Base-by-base conservation (phyloP, 2,797 vertebrate species). In the Perodicticus potto region DNA sequence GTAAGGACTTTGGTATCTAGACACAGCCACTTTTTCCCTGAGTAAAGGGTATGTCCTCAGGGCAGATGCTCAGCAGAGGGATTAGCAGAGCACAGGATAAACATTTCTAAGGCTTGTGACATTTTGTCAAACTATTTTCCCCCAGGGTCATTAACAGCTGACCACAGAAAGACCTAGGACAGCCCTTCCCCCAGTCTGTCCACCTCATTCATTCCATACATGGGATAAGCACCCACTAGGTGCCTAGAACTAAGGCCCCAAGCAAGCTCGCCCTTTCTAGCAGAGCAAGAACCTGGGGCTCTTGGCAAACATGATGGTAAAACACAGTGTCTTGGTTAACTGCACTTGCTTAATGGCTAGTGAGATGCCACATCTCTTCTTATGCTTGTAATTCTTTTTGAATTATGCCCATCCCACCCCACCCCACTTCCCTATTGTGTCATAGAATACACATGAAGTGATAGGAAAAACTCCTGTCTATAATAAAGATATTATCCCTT, bases 171-270 rank as follows among this genome's bases (percentile, higher is more conserved):
- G 32, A 32, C 16, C 65, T 67, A 90, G 34, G 61, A 22, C 10
- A 32, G 12, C 5, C 17, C 12, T 32, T 2, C 43, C 11, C 10
- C 11, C 49, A 20, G 6, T 11, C 65, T 2, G 1, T 11, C 57
- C 14, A 2, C 80, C 29, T 49, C 57, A 3, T 2, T 82, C 57
- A 23, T 9, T 25, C 6, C 2, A 34, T 4, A 7, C 20, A 9
- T 6, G 2, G 2, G 23, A 11, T 2, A 7, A 77, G 17, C 0
- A 3, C 22, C 70, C 4, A 10, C 14, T 29, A 11, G 7, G 29
- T 37, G 32, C 72, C 83, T 11, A 3, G 49, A 61, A 0, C 11
- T 22, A 57, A 65, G 32, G 23, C 34, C 23, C 40, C 13, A 0
- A 59, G 29, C 27, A 37, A 63, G 78, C n/a, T 8, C 0, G 4